Percentiles rank a stretch among this genome's conserved stretches.
Evolutionary conservation across 2,888 invertebrate genomes (phyloP).

Genomic region (Macroteleia sp.): DNA sequence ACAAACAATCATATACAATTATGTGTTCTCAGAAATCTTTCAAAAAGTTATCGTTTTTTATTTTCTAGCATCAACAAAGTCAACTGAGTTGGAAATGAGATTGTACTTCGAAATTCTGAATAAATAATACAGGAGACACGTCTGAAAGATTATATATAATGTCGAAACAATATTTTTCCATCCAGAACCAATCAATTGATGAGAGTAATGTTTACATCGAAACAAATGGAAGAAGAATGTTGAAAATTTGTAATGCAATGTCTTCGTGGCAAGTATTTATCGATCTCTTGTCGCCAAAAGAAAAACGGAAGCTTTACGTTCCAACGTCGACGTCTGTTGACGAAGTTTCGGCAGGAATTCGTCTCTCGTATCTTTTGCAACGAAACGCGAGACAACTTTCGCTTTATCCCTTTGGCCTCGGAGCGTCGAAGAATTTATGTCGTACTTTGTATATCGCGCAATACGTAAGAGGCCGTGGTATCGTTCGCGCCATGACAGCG

Average conservation of each 20-base stretch:
- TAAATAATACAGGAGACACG: constrained; percentile 3
- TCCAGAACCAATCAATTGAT: constrained; percentile 10
- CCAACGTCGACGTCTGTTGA: constrained; percentile 25
- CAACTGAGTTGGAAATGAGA: too few relatives aligned
- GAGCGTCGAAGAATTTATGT: constrained; percentile 49
- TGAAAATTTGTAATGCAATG: constrained; percentile 34
- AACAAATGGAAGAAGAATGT: constrained; percentile 19
- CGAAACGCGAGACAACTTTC: constrained; percentile 29
- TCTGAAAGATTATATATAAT: background rate
- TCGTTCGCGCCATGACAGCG: constrained; percentile 73
- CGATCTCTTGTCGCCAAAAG: constrained; percentile 31
- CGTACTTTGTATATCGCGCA: constrained; percentile 54
- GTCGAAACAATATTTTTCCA: background rate
- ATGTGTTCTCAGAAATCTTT: too few relatives aligned
- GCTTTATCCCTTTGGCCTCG: constrained; percentile 16
- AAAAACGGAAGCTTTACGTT: constrained; percentile 45
- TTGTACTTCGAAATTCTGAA: background rate
- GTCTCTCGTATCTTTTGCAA: constrained; percentile 23
- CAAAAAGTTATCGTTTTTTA: too few relatives aligned
- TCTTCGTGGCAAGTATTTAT: constrained; percentile 26
- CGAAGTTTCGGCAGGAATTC: constrained; percentile 57
- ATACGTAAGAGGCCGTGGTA: constrained; percentile 18
- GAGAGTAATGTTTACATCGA: constrained; percentile 22
- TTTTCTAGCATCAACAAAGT: too few relatives aligned
- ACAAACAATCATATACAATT: too few relatives aligned